Conservation (phyloP, 1,140 invertebrate species). For the Riptortus pedestris region DNA sequence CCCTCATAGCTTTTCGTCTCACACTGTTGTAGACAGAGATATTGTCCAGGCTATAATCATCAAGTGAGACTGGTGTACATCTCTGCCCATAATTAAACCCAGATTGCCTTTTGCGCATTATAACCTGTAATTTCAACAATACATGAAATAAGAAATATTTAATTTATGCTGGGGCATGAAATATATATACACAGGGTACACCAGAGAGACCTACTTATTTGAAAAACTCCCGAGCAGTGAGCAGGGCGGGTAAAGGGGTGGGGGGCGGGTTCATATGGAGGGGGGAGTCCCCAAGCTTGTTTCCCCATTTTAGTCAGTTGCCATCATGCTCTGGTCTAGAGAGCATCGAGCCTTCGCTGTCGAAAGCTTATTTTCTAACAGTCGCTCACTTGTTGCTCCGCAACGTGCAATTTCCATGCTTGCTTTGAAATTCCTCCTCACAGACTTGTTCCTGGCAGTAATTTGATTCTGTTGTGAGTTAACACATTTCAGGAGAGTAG, state of each 20-base stretch:
- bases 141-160: constrained; percentile 21
- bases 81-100: constrained; percentile 65
- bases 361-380: no score
- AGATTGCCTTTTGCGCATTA: constrained; percentile 60
- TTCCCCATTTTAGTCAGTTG: no score
- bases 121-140: constrained; percentile 42
- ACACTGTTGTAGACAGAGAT: constrained; percentile 71
- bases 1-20: constrained; percentile 51
- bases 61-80: constrained; percentile 73
- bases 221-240: constrained; percentile 25
- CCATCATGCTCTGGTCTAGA: no score
- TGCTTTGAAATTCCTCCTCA: no score
- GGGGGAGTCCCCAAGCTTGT: no score
- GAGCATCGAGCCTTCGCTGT: no score
- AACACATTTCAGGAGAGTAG: no score
- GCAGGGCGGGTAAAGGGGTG: constrained; percentile 29
- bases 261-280: constrained; percentile 25
- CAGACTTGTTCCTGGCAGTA: no score
- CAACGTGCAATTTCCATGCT: no score
- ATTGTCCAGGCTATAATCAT: constrained; percentile 80
- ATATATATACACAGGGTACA: constrained; percentile 29
- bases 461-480: no score
- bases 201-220: no score
- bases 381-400: no score
- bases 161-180: constrained; percentile 11